Evolutionary conservation across 23 tunicate genomes (phyloP), one percentile per base, ranked within the genome.

Genomic region (Halocynthia roretzi): DNA sequence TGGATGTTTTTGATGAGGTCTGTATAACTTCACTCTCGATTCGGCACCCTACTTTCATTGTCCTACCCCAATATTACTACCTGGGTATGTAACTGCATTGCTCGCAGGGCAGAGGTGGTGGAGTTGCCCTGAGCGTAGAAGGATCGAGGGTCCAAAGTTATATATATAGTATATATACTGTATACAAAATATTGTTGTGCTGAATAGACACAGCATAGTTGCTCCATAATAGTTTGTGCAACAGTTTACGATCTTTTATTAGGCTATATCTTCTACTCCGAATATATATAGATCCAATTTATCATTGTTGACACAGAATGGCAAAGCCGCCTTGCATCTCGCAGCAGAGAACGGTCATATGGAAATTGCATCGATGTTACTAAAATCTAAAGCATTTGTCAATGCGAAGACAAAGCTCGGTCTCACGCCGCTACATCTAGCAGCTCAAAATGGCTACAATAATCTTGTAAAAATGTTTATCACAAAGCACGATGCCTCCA

Each of bases 381-480:
- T 92, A 0, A 65, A 79, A 14, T 76, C 80, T 56, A 92, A 92
- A 61, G 92, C 98, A 18, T 92, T 87, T 66, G 77, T 92, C n/a
- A 92, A 92, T 61, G 98, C 98, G 11, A 92, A 92, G 75, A 92
- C 98, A 23, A 92, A 92, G 78, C 72, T 92, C 31, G 98, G 98
- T 12, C 74, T 86, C 22, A 92, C 98, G 9, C 98, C 98, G 20
- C 54, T 92, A 50, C 98, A 92, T 68, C 81, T 92, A 62, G 98
- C 98, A 5, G 87, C 98, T 7, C 98, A 92, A 56, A 77, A 80
- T 40, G 98, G 98, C 21, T 92, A 53, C 84, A 83, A 86, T 62
- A 63, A 82, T 77, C 61, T 92, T 6, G 98, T 92, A 40, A 75
- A 77, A 65, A 60, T 82, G 52, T 71, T 92, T 9, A 63, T 92